Conservation (phyloP, 2,888 invertebrate genomes). For the Parascotia fuliginaria region DNA sequence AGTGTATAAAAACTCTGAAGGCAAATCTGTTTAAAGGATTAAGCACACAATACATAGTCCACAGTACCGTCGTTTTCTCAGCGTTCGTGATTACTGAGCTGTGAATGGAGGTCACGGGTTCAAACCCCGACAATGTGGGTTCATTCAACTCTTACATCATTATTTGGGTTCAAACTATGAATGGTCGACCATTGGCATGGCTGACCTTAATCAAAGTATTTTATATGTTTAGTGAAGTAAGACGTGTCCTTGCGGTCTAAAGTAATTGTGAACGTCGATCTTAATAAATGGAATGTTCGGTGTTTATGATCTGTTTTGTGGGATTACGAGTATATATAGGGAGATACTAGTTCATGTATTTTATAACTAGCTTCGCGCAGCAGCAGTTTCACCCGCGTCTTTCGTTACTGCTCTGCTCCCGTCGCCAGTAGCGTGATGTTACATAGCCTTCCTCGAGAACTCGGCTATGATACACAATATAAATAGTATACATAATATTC, state of each 20-base stretch:
- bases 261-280: not conserved
- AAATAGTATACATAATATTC: too few species aligned
- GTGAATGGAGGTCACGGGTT: constrained; percentile 64
- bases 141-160: constrained; percentile 61
- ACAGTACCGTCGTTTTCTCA: constrained; percentile 17
- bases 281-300: too few species aligned
- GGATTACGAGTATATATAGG: too few species aligned
- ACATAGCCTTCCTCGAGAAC: too few species aligned
- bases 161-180: constrained; percentile 54
- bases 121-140: constrained; percentile 54
- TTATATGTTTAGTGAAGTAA: not conserved
- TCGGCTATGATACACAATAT: too few species aligned
- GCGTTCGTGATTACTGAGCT: constrained; percentile 49
- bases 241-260: not conserved
- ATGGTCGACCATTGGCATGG: constrained; percentile 19
- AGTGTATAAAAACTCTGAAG: not conserved
- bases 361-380: too few species aligned
- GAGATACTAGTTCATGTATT: too few species aligned
- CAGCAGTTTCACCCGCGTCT: too few species aligned
- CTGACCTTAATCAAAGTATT: constrained; percentile 1
- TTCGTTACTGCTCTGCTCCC: too few species aligned
- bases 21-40: not conserved
- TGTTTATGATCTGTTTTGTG: too few species aligned
- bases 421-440: too few species aligned
- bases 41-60: constrained; percentile 19